phyloP scores from a whole-genome alignment of 1,140 invertebrate species.

The Drosophila setifemur region DNA sequence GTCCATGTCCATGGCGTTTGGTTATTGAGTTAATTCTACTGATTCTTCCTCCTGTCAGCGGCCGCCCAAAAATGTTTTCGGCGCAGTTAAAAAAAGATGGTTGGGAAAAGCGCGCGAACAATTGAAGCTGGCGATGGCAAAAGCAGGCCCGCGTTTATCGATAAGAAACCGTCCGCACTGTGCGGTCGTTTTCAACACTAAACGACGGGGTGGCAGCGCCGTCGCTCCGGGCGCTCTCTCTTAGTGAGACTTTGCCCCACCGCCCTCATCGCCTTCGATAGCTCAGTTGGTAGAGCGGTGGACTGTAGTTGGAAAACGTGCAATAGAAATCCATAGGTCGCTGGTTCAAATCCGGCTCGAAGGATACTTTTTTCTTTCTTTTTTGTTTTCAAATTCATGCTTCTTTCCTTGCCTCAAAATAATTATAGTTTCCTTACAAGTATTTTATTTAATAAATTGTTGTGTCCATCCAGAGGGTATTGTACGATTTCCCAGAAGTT shows the following conservation, averaged over 20 bases:
- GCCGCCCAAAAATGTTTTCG: conserved; percentile 9
- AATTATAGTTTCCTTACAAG: too few relatives aligned
- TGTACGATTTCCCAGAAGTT: too few relatives aligned
- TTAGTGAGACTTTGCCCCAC: too few relatives aligned
- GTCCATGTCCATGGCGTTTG: conserved; percentile 58
- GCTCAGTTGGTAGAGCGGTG: conserved; percentile 95
- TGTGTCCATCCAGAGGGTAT: too few relatives aligned
- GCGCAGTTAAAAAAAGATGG: conserved; percentile 14
- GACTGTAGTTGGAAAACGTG: conserved; percentile 86
- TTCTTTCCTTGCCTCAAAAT: too few relatives aligned
- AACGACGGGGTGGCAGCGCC: too few relatives aligned
- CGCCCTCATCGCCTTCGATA: too few relatives aligned
- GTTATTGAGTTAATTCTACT: neutral
- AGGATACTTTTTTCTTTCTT: too few relatives aligned
- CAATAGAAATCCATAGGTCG: conserved; percentile 86
- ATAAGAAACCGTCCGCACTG: neutral
- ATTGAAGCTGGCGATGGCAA: conserved; percentile 10
- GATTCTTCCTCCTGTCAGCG: neutral
- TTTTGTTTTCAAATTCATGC: too few relatives aligned
- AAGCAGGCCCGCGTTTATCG: neutral
- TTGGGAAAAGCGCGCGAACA: conserved; percentile 61
- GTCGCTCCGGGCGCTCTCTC: too few relatives aligned
- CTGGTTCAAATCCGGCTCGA: conserved; percentile 89
- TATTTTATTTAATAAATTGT: too few relatives aligned
- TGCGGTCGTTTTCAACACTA: neutral